phyloP scores from a whole-genome alignment of 2,113 vertebrate genomes.

The Herpailurus yagouaroundi region DNA sequence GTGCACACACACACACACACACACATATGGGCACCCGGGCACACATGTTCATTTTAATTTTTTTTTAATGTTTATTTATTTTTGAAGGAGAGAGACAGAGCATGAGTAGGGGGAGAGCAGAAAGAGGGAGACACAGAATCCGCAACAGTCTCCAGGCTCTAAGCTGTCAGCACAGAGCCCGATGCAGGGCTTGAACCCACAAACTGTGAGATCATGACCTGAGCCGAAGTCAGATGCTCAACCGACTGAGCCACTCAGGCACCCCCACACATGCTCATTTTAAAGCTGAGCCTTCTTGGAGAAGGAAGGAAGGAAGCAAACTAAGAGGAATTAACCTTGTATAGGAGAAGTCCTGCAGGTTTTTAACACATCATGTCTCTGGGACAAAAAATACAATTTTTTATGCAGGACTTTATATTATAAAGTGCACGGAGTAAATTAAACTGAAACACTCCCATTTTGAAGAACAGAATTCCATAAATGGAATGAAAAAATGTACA shows the following conservation, averaged over 20 bases:
- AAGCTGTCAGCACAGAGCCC: no score
- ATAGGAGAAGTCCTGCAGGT: neutral
- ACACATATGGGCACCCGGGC: accelerated
- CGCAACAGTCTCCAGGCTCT: no score
- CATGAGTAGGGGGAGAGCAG: no score
- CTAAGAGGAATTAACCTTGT: neutral
- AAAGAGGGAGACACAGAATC: no score
- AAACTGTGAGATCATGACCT: no score
- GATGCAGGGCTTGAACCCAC: no score
- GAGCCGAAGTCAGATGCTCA: no score
- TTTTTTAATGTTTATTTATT: no score
- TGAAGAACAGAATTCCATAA: neutral
- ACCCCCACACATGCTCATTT: neutral
- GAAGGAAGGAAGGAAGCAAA: neutral
- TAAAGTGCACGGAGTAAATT: neutral
- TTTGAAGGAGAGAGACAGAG: no score
- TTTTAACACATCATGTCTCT: neutral
- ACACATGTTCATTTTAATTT: neutral
- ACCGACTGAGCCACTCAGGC: no score
- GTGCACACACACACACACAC: accelerated
- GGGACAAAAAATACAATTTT: neutral
- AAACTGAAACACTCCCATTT: conserved; percentile 13
- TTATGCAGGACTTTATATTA: neutral
- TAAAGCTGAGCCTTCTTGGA: neutral
- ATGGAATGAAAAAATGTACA: neutral